A percentile compares a stretch with the other conserved stretches of the same genome.
Evolutionary conservation across 1,140 invertebrate species (phyloP).

Genomic region (Pseudomyrmex pallidus): DNA sequence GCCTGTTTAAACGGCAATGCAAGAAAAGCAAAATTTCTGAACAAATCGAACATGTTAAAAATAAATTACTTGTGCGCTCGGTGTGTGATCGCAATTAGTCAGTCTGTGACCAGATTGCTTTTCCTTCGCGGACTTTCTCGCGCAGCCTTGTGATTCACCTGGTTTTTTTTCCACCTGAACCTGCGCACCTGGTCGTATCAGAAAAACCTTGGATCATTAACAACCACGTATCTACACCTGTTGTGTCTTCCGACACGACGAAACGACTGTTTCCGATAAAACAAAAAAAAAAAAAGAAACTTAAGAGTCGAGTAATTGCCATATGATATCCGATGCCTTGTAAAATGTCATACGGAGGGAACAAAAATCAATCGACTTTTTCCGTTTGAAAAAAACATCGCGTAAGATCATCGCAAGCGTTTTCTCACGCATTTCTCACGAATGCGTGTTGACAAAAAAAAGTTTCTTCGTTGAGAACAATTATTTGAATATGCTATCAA

Average conservation of each 20-base stretch:
- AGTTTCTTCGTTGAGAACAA: neutral
- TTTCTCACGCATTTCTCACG: neutral
- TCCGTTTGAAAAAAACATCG: neutral
- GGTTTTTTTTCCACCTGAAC: slow-evolving; percentile 50
- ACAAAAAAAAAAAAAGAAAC: too few relatives aligned
- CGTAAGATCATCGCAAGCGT: neutral
- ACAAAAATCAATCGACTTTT: neutral
- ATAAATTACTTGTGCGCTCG: neutral
- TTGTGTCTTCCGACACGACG: neutral
- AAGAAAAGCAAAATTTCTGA: too few relatives aligned
- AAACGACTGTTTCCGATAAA: slow-evolving; percentile 6
- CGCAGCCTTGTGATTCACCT: slow-evolving; percentile 46
- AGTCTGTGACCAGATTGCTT: slow-evolving; percentile 16
- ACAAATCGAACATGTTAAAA: neutral
- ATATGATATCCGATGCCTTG: neutral
- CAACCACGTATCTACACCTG: slow-evolving; percentile 48
- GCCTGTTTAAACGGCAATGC: neutral
- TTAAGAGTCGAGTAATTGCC: slow-evolving; percentile 23
- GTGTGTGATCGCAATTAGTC: slow-evolving; percentile 2
- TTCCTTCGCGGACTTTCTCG: slow-evolving; percentile 42
- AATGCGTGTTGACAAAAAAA: too few relatives aligned
- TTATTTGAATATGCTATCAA: neutral
- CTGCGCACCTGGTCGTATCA: slow-evolving; percentile 41
- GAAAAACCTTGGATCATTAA: slow-evolving; percentile 60
- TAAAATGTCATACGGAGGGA: too few relatives aligned